Evolutionary conservation across 1,140 invertebrate genomes (phyloP).

Genomic region (Contarinia nasturtii): DNA sequence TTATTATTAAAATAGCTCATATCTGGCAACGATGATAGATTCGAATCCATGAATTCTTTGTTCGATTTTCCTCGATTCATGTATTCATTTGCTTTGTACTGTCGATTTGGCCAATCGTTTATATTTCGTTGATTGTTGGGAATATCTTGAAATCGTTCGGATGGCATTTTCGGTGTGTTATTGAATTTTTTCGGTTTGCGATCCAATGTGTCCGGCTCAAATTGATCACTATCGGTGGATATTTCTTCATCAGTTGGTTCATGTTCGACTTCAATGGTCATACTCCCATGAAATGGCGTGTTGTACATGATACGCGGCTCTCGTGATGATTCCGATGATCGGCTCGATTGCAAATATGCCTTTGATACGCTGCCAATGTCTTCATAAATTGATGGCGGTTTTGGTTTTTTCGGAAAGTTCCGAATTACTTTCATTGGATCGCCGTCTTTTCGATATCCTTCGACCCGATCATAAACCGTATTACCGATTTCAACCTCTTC

Average conservation of each 20-base stretch:
- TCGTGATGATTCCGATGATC: background rate
- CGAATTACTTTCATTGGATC: constrained; percentile 14
- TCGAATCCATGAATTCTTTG: constrained; percentile 26
- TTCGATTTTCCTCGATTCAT: constrained; percentile 25
- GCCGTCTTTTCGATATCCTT: constrained; percentile 19
- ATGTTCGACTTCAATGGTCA: constrained; percentile 51
- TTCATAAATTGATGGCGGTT: background rate
- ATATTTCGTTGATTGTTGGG: background rate
- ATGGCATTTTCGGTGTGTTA: constrained; percentile 22
- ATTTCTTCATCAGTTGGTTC: constrained; percentile 20
- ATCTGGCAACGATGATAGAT: constrained; percentile 10
- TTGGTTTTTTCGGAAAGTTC: background rate
- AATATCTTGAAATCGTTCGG: background rate
- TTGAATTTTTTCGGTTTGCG: constrained; percentile 47
- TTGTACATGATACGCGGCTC: constrained; percentile 22
- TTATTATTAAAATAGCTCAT: constrained; percentile 8
- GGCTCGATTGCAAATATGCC: constrained; percentile 2
- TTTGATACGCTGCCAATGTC: background rate
- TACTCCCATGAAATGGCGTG: constrained; percentile 22
- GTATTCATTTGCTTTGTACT: constrained; percentile 12
- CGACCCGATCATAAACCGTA: constrained; percentile 31
- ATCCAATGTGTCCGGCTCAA: constrained; percentile 68
- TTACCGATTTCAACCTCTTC: constrained; percentile 60
- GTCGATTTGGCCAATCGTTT: too few relatives aligned
- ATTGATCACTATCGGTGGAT: constrained; percentile 34